Evolutionary conservation across 2,797 vertebrate species (phyloP), one percentile per base, ranked within the genome.

Genomic region (Catamblyrhynchus diadema): DNA sequence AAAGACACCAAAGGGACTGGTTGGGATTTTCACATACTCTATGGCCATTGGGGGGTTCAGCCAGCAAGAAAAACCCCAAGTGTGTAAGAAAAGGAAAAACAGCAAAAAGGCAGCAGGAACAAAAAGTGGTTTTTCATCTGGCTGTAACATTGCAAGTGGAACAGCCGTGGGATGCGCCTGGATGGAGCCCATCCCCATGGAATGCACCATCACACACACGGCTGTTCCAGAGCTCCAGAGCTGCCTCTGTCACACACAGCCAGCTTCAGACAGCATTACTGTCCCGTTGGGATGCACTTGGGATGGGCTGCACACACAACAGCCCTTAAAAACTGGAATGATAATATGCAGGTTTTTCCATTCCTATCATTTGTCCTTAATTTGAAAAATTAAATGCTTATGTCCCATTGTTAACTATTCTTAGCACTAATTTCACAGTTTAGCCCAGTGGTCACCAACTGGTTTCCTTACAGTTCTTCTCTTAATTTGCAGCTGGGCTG

Each of bases 321-420:
- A 95, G 87, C 89, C 88, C 81, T 97, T 86, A 72, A 78, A 90
- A 90, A 56, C 85, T 75, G 59, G 13, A 65, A 61, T 82, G 84
- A 89, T 71, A 87, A 91, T 72, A 74, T 87, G 93, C 69, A 96
- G 88, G 86, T 83, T 95, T 97, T 96, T 95, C 96, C 94, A 81
- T 95, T 73, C 87, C 92, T 94, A 62, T 91, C 79, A 83, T 74
- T 93, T 87, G 93, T 89, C 88, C 86, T 92, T 74, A 80, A 93
- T 96, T 92, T 81, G 72, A 94, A 71, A 95, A 92, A 95, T 89
- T 47, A 94, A 94, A 96, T 92, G 72, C 90, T 91, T 86, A 70
- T 93, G 89, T 85, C 44, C 86, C 59, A 3, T 61, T 61, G 42
- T 92, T 94, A 91, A 91, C 91, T 96, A 81, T 71, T 94, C 88